These are phyloP conservation scores for Gymnoscelis rufifasciata DNA, from an alignment of 2,888 invertebrate species.

Conservation along the genomic window DNA sequence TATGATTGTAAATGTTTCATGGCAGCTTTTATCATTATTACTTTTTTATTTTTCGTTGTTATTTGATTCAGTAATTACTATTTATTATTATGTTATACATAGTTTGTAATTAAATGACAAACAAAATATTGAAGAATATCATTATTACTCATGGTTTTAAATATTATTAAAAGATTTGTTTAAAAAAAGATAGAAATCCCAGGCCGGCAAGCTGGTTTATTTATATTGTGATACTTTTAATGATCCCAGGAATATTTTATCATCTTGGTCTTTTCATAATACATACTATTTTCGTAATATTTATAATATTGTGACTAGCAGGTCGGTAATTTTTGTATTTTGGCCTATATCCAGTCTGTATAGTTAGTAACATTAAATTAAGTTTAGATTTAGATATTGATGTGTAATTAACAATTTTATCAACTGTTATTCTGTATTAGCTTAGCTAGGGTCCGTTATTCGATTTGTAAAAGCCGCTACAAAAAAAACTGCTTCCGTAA, in stretches of 20 bases:
- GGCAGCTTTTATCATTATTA: conserved; percentile 23
- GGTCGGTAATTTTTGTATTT: conserved; percentile 36
- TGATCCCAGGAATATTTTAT: background rate
- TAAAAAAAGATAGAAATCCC: too few species aligned
- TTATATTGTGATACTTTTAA: background rate
- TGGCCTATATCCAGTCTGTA: conserved; percentile 43
- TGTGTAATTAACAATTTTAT: conserved; percentile 58
- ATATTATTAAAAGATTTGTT: too few species aligned
- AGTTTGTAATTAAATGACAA: background rate
- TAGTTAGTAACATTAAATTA: conserved; percentile 29
- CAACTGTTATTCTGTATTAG: conserved; percentile 50
- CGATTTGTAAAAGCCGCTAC: conserved; percentile 8
- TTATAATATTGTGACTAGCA: background rate
- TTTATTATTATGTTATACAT: conserved; percentile 16
- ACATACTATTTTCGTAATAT: too few species aligned
- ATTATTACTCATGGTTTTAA: too few species aligned
- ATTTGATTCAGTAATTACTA: conserved; percentile 18
- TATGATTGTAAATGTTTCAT: conserved; percentile 20
- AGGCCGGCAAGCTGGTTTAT: too few species aligned
- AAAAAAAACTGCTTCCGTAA: too few species aligned
- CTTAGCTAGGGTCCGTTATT: conserved; percentile 25
- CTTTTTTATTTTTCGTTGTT: conserved; percentile 26
- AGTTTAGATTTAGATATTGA: conserved; percentile 42
- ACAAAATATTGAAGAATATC: too few species aligned
- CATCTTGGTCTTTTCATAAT: background rate